Evolutionary conservation across 2,797 vertebrate species (phyloP), one percentile per base, ranked within the genome.

Genomic region (Hyperoplus lanceolatus): DNA sequence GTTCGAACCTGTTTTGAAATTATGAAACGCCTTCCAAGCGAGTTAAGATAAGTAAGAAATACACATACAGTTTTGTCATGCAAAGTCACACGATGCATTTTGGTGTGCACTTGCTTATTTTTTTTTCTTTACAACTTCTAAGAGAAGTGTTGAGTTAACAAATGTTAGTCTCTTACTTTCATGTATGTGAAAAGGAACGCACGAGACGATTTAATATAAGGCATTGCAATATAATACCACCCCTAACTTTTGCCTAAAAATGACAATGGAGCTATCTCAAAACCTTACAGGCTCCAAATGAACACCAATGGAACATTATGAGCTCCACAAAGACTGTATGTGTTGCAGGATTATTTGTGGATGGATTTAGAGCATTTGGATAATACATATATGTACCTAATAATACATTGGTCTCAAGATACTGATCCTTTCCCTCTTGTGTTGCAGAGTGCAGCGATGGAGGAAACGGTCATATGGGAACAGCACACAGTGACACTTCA

Each of bases 401-500:
- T 50, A 21, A 68, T 29, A 29, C 29, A 48, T 16, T 64, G 1
- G 3, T 11, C 53, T 65, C 11, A 42, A 46, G 6, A 75, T 67
- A 73, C 68, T 87, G 69, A 83, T 66, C n/a, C 3, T 79, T 43
- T 75, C 39, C 53, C 1, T 65, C 59, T 89, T 89, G 48, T 83
- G 6, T 91, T 92, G 57, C 94, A 99, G 98, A 98, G 94, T 94
- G 96, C 97, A 94, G 94, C 96, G 74, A 99, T 99, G 98, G 98
- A 99, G 96, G 98, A 99, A 96, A 99, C 98, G 0, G 97, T 98
- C 77, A 99, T 99, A 95, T 99, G 98, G 98, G 98, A 99, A 94
- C 98, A 99, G 90, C 98, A 99, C 92, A 99, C 98, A 39, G 98
- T 99, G 92, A 98, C 97, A 64, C 97, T 99, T 95, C 97, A 99